A percentile compares a stretch with the other conserved stretches of the same genome.
These are phyloP conservation scores for Scolanthus callimorphus DNA, from an alignment of 92 coral and sea anemone species.

Conservation along the genomic window DNA sequence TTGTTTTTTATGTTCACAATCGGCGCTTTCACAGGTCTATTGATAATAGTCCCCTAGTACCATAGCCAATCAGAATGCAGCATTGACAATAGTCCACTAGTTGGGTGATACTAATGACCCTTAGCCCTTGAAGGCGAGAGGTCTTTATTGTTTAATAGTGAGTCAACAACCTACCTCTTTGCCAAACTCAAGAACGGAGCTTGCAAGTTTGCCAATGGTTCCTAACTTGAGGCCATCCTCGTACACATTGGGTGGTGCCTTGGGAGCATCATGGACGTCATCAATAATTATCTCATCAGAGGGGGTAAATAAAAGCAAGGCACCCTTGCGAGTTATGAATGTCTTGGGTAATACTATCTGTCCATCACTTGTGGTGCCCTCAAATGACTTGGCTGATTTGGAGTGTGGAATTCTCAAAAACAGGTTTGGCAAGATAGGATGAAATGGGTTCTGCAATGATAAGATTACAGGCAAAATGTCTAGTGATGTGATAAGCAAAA, in stretches of 20 bases:
- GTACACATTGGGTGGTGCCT: slow-evolving; percentile 36
- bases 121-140: no score
- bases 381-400: slow-evolving; percentile 44
- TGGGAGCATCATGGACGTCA: slow-evolving; percentile 22
- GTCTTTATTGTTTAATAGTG: no score
- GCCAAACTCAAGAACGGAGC: slow-evolving; percentile 85
- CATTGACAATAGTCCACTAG: no score
- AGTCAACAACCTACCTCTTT: slow-evolving; percentile 80
- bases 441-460: slow-evolving; percentile 39
- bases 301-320: slow-evolving; percentile 83
- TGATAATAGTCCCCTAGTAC: no score
- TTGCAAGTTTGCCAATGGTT: slow-evolving; percentile 68
- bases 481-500: no score
- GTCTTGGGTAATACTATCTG: slow-evolving; percentile 87
- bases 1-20: no score
- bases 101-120: no score
- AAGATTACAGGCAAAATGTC: no score
- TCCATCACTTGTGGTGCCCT: slow-evolving; percentile 53
- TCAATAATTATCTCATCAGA: slow-evolving; percentile 41
- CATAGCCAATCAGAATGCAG: no score
- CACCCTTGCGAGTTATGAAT: slow-evolving; percentile 92
- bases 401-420: slow-evolving; percentile 19
- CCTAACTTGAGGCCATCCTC: slow-evolving; percentile 68
- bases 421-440: slow-evolving; percentile 51
- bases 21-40: no score